Percentiles rank a stretch among this genome's conserved stretches.
Evolutionary conservation across 2,113 vertebrate genomes (phyloP).

Genomic region (Apodemus speciosus): DNA sequence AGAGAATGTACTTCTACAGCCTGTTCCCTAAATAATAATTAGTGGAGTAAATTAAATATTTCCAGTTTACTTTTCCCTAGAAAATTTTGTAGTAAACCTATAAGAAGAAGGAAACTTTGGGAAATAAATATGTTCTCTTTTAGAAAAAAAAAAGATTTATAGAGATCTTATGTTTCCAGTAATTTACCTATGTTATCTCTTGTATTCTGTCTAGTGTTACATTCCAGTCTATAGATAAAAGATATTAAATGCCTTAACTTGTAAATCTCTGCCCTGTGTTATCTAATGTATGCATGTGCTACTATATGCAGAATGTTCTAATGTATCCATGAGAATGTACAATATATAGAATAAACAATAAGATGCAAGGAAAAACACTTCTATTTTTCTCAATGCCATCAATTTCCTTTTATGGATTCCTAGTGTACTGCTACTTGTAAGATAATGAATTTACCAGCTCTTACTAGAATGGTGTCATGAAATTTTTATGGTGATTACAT

Average conservation of each 20-base stretch:
- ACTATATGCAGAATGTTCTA: neutral
- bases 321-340: neutral
- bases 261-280: neutral
- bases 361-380: neutral
- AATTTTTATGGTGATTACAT: neutral
- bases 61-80: constrained; percentile 42
- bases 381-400: neutral
- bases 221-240: neutral
- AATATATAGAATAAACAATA: neutral
- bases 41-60: constrained; percentile 74
- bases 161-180: neutral
- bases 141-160: neutral
- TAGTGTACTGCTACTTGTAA: neutral
- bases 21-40: constrained; percentile 76
- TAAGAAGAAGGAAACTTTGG: constrained; percentile 40
- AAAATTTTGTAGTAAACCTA: constrained; percentile 53
- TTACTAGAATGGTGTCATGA: neutral
- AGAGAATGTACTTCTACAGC: constrained; percentile 65
- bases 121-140: constrained; percentile 47
- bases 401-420: neutral
- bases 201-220: neutral
- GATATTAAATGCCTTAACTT: neutral
- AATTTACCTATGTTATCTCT: neutral
- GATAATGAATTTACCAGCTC: neutral
- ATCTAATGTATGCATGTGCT: neutral